phyloP scores from a whole-genome alignment of 2,888 invertebrate genomes.

The Lasioglossum malachurum region DNA sequence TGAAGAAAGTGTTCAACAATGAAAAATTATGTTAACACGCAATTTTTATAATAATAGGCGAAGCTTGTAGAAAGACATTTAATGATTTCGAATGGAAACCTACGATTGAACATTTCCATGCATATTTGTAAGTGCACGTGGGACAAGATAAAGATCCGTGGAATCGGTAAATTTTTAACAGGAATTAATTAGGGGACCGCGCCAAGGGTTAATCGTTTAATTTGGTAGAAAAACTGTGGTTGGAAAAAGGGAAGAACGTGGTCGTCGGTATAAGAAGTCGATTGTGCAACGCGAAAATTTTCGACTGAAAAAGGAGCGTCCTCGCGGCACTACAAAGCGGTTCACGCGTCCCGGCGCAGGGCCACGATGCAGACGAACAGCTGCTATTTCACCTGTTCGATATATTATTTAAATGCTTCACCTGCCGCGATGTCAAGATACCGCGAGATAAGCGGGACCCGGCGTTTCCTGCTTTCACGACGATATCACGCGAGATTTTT shows the following conservation, averaged over 20 bases:
- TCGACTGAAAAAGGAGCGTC: constrained; percentile 51
- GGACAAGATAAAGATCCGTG: background rate
- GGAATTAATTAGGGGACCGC: background rate
- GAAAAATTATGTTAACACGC: too few relatives aligned
- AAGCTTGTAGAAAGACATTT: too few relatives aligned
- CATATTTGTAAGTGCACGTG: too few relatives aligned
- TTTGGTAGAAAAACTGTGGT: background rate
- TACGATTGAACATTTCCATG: too few relatives aligned
- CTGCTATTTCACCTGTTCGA: constrained; percentile 81
- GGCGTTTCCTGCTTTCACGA: constrained; percentile 70
- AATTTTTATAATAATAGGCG: too few relatives aligned
- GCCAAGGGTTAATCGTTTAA: background rate
- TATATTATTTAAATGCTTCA: constrained; percentile 81
- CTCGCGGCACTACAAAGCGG: constrained; percentile 67
- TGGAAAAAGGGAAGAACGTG: background rate
- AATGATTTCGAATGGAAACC: too few relatives aligned
- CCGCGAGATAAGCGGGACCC: constrained; percentile 66
- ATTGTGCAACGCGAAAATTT: constrained; percentile 37
- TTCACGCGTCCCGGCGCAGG: constrained; percentile 61
- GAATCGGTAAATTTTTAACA: background rate
- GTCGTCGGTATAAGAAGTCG: background rate
- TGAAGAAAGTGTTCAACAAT: too few relatives aligned
- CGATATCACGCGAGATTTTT: constrained; percentile 57
- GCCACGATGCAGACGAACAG: constrained; percentile 75
- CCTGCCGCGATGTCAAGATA: constrained; percentile 79